Evolutionary conservation across 2,113 vertebrate species (phyloP).

Genomic region (Notothenia coriiceps): DNA sequence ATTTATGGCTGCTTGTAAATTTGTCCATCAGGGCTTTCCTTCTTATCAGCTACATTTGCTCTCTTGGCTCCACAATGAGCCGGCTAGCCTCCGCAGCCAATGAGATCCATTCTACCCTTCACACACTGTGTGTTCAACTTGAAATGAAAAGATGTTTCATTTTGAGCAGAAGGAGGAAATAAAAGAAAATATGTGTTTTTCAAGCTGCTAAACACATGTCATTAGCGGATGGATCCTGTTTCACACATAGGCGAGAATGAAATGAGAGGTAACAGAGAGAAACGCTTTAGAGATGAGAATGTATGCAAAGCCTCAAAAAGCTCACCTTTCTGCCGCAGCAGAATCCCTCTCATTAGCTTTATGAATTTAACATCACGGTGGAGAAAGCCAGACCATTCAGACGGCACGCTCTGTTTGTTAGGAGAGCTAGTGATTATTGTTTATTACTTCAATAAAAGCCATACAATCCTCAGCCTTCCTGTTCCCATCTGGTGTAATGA

Average conservation of each 20-base stretch:
- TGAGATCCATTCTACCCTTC: constrained; percentile 25
- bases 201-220: constrained; percentile 34
- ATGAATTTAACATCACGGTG: constrained; percentile 64
- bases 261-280: constrained; percentile 38
- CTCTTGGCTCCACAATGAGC: constrained; percentile 30
- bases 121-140: neutral
- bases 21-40: constrained; percentile 66
- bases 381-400: constrained; percentile 44
- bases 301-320: constrained; percentile 52
- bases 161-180: neutral
- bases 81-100: constrained; percentile 7
- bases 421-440: constrained; percentile 78
- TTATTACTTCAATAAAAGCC: constrained; percentile 83
- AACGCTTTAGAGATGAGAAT: constrained; percentile 44
- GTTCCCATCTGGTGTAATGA: constrained; percentile 79
- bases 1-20: constrained; percentile 78
- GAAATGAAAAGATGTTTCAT: constrained; percentile 36
- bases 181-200: constrained; percentile 20
- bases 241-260: constrained; percentile 22
- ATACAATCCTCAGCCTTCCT: constrained; percentile 71
- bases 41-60: constrained; percentile 55
- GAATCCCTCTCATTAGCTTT: constrained; percentile 59
- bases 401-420: constrained; percentile 60
- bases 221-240: constrained; percentile 38
- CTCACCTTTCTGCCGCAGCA: constrained; percentile 36